These are phyloP conservation scores for Yponomeuta plumbellus DNA, from an alignment of 2,888 invertebrate species.

Conservation along the genomic window DNA sequence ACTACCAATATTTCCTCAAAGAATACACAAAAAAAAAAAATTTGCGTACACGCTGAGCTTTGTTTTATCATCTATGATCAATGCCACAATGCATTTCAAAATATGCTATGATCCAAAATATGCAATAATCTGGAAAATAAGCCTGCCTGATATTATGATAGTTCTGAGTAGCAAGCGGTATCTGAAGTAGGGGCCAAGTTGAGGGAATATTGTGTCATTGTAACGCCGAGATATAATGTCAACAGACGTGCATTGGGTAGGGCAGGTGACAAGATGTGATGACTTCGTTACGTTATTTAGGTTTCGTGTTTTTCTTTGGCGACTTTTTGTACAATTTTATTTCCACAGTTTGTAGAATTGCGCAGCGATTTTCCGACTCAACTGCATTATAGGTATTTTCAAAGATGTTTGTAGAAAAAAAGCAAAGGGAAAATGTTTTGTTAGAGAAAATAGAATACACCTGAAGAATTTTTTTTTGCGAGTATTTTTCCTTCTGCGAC, in stretches of 20 bases:
- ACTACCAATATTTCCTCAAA: too few species aligned
- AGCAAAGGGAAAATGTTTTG: neutral
- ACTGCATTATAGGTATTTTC: neutral
- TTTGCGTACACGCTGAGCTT: too few species aligned
- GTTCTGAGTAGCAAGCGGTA: neutral
- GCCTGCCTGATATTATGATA: neutral
- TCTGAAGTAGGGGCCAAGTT: neutral
- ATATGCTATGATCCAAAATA: too few species aligned
- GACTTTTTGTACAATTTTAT: neutral
- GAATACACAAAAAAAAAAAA: too few species aligned
- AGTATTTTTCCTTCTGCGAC: neutral
- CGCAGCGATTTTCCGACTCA: too few species aligned
- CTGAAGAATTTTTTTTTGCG: neutral
- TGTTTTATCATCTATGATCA: too few species aligned
- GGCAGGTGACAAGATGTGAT: neutral
- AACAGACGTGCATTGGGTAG: neutral
- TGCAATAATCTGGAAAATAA: neutral
- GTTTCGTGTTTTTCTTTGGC: neutral
- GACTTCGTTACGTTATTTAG: neutral
- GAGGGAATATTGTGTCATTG: neutral
- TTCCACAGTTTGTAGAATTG: too few species aligned
- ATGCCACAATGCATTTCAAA: too few species aligned
- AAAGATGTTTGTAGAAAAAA: neutral
- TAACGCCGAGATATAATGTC: neutral
- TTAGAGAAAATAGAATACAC: neutral